Evolutionary conservation across 2,888 invertebrate species (phyloP), one percentile per base, ranked within the genome.

Genomic region (Anoplius nigerrimus): DNA sequence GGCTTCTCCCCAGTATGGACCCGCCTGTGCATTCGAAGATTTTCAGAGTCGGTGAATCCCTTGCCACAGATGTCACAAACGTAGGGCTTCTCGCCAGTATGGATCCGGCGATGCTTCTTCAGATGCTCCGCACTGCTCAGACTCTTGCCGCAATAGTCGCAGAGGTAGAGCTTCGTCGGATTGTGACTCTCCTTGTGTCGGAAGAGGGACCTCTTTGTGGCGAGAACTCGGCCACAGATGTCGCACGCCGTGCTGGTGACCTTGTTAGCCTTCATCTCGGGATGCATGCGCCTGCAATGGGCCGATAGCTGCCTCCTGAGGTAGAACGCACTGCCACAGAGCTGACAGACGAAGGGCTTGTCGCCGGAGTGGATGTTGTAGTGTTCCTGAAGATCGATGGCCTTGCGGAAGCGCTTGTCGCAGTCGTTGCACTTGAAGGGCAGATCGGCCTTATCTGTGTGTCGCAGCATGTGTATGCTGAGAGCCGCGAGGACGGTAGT

Each of bases 11-110:
- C 90, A 0, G 90, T 90, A 68, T 91, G 91, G 5, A 89, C 88
- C 11, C 90, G 80, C 60, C 89, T 80, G 73, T 91, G 91, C 80
- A 89, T 87, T 8, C 88, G 81, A 15, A 90, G 80, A 69, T 89
- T 90, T 63, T 89, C 89, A 1, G 89, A 88, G 51, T 89, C 90
- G 18, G 89, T 89, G 76, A 90, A 90, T 15, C 87, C 89, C 73
- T 90, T 90, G 43, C 90, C 90, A 73, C 90, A 90, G 4, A 88
- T 86, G 65, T 89, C 88, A 72, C 90, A 90, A 0, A 89, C 89
- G 68, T 89, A 89, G 0, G 90, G 90, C 71, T 91, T 91, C 68
- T 91, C 91, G 0, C 91, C 91, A 0, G 90, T 91, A 72, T 92
- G 92, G 21, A 90, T 90, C 18, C 89, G 84, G 42, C 89, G 75